A percentile compares a stretch with the other conserved stretches of the same genome.
phyloP scores from a whole-genome alignment of 2,888 invertebrate genomes.

The Malachius bipustulatus region DNA sequence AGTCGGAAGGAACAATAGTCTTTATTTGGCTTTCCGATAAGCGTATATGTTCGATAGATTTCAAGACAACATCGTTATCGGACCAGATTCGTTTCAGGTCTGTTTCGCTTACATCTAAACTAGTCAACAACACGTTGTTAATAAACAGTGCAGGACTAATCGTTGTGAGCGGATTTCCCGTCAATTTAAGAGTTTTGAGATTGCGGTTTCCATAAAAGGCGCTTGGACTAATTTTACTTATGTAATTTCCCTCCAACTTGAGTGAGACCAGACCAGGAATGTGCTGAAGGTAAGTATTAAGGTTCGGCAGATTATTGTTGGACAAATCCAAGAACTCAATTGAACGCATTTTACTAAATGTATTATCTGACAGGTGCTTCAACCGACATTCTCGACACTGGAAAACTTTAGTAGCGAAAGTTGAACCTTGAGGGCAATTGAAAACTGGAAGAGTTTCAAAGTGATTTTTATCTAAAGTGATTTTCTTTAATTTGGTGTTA shows the following conservation, averaged over 20 bases:
- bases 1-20: conserved; percentile 45
- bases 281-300: conserved; percentile 43
- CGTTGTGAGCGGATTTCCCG: conserved; percentile 54
- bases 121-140: conserved; percentile 47
- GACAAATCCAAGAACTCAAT: conserved; percentile 52
- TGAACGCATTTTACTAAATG: conserved; percentile 60
- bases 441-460: conserved; percentile 59
- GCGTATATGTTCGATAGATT: conserved; percentile 37
- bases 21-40: conserved; percentile 47
- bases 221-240: conserved; percentile 47
- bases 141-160: conserved; percentile 56
- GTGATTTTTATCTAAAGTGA: conserved; percentile 58
- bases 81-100: conserved; percentile 55
- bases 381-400: conserved; percentile 66
- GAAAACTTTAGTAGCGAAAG: conserved; percentile 53
- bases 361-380: conserved; percentile 47
- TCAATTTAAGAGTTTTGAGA: conserved; percentile 53
- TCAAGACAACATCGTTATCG: conserved; percentile 22
- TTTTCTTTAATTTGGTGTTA: conserved; percentile 55
- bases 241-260: conserved; percentile 59
- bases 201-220: conserved; percentile 56
- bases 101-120: conserved; percentile 60
- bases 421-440: conserved; percentile 42
- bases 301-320: conserved; percentile 46
- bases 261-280: conserved; percentile 52